Evolutionary conservation across 2,797 vertebrate species (phyloP).

Genomic region (Chrysocyon brachyurus): DNA sequence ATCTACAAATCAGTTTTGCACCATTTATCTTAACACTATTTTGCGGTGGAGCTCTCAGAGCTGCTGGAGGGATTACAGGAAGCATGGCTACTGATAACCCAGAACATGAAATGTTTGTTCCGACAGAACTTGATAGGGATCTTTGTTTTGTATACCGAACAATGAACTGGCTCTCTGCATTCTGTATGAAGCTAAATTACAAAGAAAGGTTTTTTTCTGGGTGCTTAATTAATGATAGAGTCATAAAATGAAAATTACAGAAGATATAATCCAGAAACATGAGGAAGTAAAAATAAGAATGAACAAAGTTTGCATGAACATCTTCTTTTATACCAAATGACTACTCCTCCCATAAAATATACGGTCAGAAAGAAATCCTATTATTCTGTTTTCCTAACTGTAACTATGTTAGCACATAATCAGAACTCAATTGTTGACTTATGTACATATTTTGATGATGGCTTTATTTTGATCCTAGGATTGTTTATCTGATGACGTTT

Average conservation of each 20-base stretch:
- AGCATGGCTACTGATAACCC: neutral
- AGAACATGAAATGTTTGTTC: neutral
- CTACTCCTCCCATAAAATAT: neutral
- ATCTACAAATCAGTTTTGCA: neutral
- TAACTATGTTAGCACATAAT: neutral
- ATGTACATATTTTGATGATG: neutral
- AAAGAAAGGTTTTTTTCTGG: neutral
- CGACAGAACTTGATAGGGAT: neutral
- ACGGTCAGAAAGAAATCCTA: neutral
- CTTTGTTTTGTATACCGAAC: neutral
- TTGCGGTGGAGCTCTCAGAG: neutral
- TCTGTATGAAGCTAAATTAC: neutral
- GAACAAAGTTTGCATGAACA: neutral
- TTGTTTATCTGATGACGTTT: neutral
- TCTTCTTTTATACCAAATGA: neutral
- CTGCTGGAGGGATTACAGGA: neutral
- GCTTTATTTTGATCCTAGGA: neutral
- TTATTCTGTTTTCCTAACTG: neutral
- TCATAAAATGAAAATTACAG: neutral
- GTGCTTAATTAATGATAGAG: neutral
- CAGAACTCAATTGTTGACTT: neutral
- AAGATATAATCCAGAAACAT: neutral
- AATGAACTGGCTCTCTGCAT: neutral
- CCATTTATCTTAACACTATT: neutral
- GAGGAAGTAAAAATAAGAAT: neutral